These are phyloP conservation scores for Cheirogaleus medius DNA, from an alignment of 2,113 vertebrate genomes.

Conservation along the genomic window DNA sequence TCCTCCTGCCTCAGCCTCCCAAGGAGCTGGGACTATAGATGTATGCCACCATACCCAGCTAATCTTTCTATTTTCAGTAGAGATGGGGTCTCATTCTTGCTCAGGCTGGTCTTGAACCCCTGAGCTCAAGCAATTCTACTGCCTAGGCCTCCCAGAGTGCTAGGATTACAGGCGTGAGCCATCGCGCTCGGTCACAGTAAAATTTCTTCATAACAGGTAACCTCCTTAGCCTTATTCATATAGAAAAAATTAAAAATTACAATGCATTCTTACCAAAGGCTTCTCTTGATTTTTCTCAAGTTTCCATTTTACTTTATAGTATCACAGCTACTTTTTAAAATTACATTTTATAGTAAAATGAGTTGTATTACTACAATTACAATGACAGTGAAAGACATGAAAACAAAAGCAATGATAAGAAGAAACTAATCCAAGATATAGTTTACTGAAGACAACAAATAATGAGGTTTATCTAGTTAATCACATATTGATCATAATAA, in stretches of 20 bases:
- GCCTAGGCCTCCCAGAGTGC: too few relatives aligned
- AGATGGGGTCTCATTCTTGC: too few relatives aligned
- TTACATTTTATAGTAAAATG: not conserved
- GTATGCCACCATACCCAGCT: too few relatives aligned
- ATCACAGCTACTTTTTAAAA: not conserved
- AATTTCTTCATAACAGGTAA: conserved; percentile 9
- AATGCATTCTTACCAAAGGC: conserved; percentile 17
- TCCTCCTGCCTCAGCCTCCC: too few relatives aligned
- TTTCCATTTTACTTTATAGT: conserved; percentile 47
- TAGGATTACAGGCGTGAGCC: too few relatives aligned
- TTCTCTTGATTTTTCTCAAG: conserved; percentile 16
- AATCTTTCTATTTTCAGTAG: too few relatives aligned
- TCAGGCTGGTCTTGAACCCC: too few relatives aligned
- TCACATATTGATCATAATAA: not conserved
- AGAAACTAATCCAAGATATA: not conserved
- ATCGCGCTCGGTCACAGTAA: not conserved
- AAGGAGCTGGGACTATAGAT: too few relatives aligned
- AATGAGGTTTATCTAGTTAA: not conserved
- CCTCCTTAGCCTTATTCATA: not conserved
- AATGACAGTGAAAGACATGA: not conserved
- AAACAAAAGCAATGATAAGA: conserved; percentile 10
- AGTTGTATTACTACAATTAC: not conserved
- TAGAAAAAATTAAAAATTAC: not conserved
- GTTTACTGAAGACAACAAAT: not conserved
- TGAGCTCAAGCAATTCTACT: too few relatives aligned